Conservation (phyloP, 2,113 vertebrate species). For the Girardinichthys multiradiatus region DNA sequence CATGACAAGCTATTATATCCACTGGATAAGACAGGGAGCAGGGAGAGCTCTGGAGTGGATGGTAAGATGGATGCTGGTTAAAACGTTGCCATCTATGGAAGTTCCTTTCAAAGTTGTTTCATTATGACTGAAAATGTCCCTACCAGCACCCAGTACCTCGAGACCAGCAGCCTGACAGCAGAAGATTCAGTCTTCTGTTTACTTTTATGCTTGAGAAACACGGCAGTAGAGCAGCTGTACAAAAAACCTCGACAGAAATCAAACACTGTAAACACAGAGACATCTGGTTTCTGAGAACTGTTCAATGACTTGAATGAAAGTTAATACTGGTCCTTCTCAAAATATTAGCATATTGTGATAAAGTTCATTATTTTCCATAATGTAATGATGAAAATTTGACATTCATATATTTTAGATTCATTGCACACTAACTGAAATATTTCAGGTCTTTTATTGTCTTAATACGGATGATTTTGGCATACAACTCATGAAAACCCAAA, state of each 20-base stretch:
- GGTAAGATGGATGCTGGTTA: not conserved
- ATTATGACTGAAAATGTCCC: not conserved
- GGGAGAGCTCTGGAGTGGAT: slow-evolving; percentile 12
- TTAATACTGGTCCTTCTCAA: too few relatives aligned
- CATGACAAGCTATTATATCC: rapidly evolving
- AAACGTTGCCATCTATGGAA: not conserved
- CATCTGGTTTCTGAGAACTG: not conserved
- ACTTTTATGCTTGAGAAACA: not conserved
- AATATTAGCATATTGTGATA: too few relatives aligned
- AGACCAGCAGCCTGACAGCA: not conserved
- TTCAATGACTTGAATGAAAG: too few relatives aligned
- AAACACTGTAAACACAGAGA: not conserved
- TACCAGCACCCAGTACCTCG: not conserved
- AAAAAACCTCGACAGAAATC: not conserved
- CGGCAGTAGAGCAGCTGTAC: not conserved
- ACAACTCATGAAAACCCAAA: too few relatives aligned
- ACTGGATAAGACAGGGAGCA: slow-evolving; percentile 60
- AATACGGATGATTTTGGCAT: too few relatives aligned
- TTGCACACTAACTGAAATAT: too few relatives aligned
- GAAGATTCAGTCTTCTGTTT: not conserved
- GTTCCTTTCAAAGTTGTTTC: slow-evolving; percentile 29
- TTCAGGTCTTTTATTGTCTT: too few relatives aligned
- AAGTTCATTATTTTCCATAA: too few relatives aligned
- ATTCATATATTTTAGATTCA: too few relatives aligned
- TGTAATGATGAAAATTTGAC: too few relatives aligned